These are phyloP conservation scores for Eledone cirrhosa DNA, from an alignment of 2,888 invertebrate genomes.

Conservation along the genomic window DNA sequence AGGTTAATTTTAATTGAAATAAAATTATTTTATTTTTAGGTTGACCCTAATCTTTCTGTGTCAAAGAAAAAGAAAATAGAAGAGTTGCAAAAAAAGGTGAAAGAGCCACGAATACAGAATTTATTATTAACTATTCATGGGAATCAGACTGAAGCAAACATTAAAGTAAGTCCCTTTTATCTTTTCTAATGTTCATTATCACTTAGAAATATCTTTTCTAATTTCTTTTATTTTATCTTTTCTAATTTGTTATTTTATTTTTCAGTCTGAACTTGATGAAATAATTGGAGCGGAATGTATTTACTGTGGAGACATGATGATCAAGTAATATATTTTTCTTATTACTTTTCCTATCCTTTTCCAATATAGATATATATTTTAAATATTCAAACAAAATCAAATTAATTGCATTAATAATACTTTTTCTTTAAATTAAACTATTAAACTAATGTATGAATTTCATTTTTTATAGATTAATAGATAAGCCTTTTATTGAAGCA, in stretches of 20 bases:
- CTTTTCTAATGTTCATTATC: too few species aligned
- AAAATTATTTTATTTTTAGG: conserved; percentile 68
- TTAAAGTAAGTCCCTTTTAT: too few species aligned
- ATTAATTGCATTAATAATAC: conserved; percentile 9
- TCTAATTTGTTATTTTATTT: conserved; percentile 30
- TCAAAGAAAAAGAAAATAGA: conserved; percentile 70
- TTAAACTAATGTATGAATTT: neutral
- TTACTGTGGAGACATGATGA: conserved; percentile 92
- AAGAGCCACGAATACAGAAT: conserved; percentile 39
- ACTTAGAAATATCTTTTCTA: neutral
- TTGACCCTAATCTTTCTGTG: conserved; percentile 74
- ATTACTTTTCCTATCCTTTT: too few species aligned
- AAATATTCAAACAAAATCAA: neutral
- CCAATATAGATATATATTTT: neutral
- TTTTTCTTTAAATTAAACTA: neutral
- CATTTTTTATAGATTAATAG: conserved; percentile 76
- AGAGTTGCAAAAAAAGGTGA: conserved; percentile 67
- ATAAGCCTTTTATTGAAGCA: conserved; percentile 86
- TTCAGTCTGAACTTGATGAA: conserved; percentile 86
- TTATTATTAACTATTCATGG: conserved; percentile 31
- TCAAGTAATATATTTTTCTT: conserved; percentile 70
- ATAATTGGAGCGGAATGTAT: conserved; percentile 90
- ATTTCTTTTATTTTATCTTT: neutral
- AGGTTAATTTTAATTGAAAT: too few species aligned
- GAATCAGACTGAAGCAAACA: too few species aligned